phyloP scores from a whole-genome alignment of 2,888 invertebrate genomes.

The Nymphalis c-album region DNA sequence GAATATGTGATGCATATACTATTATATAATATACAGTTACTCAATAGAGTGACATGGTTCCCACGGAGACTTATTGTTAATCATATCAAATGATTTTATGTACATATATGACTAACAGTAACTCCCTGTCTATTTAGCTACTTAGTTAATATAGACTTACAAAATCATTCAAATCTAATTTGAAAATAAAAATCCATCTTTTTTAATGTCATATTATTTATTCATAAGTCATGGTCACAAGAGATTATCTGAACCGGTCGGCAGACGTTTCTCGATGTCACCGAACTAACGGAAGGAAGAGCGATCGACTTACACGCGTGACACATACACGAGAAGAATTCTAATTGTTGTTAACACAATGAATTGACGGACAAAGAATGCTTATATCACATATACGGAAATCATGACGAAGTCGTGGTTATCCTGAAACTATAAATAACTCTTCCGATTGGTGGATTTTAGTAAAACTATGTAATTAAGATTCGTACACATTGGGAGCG shows the following conservation, averaged over 20 bases:
- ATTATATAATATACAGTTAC: background rate
- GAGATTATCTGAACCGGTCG: conserved; percentile 54
- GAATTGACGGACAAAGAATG: conserved; percentile 23
- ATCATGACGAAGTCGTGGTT: background rate
- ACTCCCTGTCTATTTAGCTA: too few species aligned
- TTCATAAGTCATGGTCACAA: conserved; percentile 39
- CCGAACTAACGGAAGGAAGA: conserved; percentile 73
- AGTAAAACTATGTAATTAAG: background rate
- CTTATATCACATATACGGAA: conserved; percentile 5
- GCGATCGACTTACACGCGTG: conserved; percentile 40
- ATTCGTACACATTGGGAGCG: background rate
- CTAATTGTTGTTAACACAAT: conserved; percentile 18
- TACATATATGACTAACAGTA: too few species aligned
- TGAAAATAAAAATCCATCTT: background rate
- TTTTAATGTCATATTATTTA: background rate
- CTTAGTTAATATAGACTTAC: too few species aligned
- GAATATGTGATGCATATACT: too few species aligned
- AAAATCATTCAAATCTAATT: too few species aligned
- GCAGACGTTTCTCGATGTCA: conserved; percentile 42
- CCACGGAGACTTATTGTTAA: background rate
- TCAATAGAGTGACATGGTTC: background rate
- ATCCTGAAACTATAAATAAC: background rate
- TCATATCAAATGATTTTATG: background rate
- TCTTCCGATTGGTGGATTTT: background rate
- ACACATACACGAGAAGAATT: conserved; percentile 20